These are phyloP conservation scores for Epicauta chinensis DNA, from an alignment of 1,140 invertebrate genomes.

Conservation along the genomic window DNA sequence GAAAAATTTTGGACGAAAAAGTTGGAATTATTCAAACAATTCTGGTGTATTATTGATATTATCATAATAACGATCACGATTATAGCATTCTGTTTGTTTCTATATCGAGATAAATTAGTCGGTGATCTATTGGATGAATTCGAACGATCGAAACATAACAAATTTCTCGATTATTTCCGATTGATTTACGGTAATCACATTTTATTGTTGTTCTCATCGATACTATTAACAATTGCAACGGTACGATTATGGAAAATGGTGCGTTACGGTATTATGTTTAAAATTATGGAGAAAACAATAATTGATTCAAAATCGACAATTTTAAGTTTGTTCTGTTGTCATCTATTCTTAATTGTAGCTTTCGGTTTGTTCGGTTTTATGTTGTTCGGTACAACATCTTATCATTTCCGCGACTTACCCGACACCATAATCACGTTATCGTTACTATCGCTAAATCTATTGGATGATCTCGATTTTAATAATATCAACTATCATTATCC, in stretches of 20 bases:
- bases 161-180: conserved; percentile 30
- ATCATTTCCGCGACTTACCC: conserved; percentile 18
- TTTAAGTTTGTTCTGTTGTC: conserved; percentile 16
- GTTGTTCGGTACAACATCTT: conserved; percentile 17
- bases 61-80: conserved; percentile 18
- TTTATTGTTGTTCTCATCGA: conserved; percentile 18
- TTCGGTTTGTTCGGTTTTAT: conserved; percentile 17
- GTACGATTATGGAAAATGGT: conserved; percentile 29
- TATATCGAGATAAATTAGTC: conserved; percentile 5
- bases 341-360: conserved; percentile 16
- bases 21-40: neutral
- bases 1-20: conserved; percentile 5
- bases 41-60: conserved; percentile 16
- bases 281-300: conserved; percentile 27
- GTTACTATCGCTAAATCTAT: conserved; percentile 10
- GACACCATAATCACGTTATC: conserved; percentile 16
- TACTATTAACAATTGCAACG: conserved; percentile 27
- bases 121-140: conserved; percentile 13
- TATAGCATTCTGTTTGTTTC: conserved; percentile 8
- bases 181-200: conserved; percentile 20
- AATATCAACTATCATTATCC: neutral
- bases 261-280: conserved; percentile 25
- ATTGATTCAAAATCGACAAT: conserved; percentile 5
- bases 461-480: conserved; percentile 9
- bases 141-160: conserved; percentile 23